phyloP scores from a whole-genome alignment of 2,113 vertebrate genomes.

The Thalassoma bifasciatum region DNA sequence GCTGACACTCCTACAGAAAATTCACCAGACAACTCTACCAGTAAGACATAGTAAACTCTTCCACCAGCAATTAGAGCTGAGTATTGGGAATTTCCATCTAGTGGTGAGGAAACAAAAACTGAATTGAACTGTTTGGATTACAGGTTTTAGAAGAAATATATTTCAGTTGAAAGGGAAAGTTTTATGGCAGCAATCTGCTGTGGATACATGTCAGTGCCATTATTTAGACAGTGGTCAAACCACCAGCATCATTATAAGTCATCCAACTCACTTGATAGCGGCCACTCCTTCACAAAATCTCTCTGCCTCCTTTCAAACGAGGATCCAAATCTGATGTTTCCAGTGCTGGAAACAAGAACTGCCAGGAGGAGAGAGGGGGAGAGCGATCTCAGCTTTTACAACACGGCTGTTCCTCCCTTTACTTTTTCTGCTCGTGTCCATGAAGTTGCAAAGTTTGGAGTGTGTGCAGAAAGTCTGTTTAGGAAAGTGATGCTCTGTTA shows the following conservation, averaged over 20 bases:
- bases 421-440: conserved; percentile 55
- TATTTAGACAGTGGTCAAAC: conserved; percentile 32
- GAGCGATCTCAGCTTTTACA: conserved; percentile 70
- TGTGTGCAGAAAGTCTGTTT: conserved; percentile 66
- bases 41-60: conserved; percentile 12
- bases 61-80: neutral
- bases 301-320: conserved; percentile 34
- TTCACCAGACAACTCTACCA: neutral
- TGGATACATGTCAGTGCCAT: conserved; percentile 11
- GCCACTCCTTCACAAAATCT: conserved; percentile 26
- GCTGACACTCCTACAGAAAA: neutral
- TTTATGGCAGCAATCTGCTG: conserved; percentile 3
- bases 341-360: conserved; percentile 62
- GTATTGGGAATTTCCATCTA: conserved; percentile 25
- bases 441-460: conserved; percentile 52
- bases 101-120: conserved; percentile 9
- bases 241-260: conserved; percentile 30
- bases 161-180: neutral
- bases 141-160: conserved; percentile 13
- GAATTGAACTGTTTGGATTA: conserved; percentile 7
- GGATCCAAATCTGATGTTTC: conserved; percentile 49
- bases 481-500: conserved; percentile 72
- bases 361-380: conserved; percentile 44
- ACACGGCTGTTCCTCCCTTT: conserved; percentile 55
- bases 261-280: conserved; percentile 21